phyloP scores from a whole-genome alignment of 2,888 invertebrate genomes.

The Synanthedon formicaeformis region DNA sequence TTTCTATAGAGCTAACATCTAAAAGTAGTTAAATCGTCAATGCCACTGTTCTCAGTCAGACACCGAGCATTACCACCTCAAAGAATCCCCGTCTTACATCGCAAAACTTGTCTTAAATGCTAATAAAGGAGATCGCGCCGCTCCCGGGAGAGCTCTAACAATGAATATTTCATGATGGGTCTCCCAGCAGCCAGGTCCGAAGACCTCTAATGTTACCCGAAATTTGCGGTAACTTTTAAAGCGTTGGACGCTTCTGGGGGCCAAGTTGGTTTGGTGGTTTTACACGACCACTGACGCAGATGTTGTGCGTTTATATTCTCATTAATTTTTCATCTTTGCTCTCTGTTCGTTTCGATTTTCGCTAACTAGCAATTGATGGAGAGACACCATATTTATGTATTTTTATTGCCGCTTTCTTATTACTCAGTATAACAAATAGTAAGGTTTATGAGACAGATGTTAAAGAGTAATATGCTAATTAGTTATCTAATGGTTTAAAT shows the following conservation, averaged over 20 bases:
- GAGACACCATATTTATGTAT: background rate
- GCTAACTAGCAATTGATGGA: conserved; percentile 28
- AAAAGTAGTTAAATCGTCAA: conserved; percentile 22
- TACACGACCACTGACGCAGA: conserved; percentile 35
- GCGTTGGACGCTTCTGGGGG: conserved; percentile 8
- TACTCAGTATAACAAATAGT: too few species aligned
- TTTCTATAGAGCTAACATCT: too few species aligned
- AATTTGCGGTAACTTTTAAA: conserved; percentile 2
- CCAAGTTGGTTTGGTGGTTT: conserved; percentile 19
- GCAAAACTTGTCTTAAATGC: conserved; percentile 55
- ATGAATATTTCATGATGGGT: conserved; percentile 54
- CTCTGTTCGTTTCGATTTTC: conserved; percentile 21
- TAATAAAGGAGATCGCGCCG: conserved; percentile 46
- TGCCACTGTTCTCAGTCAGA: conserved; percentile 22
- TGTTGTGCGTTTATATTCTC: conserved; percentile 48
- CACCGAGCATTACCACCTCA: conserved; percentile 20
- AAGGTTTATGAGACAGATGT: too few species aligned
- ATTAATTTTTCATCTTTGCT: conserved; percentile 45
- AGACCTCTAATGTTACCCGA: conserved; percentile 18
- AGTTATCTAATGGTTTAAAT: too few species aligned
- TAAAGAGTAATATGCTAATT: too few species aligned
- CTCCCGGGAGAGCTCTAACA: conserved; percentile 25
- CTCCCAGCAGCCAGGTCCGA: conserved; percentile 23
- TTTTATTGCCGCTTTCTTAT: too few species aligned
- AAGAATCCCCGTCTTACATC: conserved; percentile 38